phyloP scores from a whole-genome alignment of 1,140 invertebrate genomes.

The Rhyacophila brunnea region DNA sequence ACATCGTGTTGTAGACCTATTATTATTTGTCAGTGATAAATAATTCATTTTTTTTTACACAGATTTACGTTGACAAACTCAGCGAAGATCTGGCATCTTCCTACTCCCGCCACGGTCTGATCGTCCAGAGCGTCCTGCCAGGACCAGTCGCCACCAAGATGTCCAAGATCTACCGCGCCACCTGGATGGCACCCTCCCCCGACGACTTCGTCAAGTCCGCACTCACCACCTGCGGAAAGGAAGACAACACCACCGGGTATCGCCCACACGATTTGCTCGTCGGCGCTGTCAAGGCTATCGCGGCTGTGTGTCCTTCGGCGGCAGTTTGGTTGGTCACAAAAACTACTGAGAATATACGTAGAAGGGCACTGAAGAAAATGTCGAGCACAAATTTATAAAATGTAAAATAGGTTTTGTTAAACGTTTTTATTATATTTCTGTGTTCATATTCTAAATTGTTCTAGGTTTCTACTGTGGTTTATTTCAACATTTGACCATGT shows the following conservation, averaged over 20 bases:
- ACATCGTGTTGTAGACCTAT: no score
- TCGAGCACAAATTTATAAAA: neutral
- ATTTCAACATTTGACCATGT: neutral
- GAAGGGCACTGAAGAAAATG: constrained; percentile 44
- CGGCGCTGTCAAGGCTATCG: constrained; percentile 51
- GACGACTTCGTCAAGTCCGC: constrained; percentile 75
- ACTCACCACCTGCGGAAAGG: constrained; percentile 74
- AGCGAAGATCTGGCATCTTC: constrained; percentile 77
- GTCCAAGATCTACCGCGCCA: constrained; percentile 80
- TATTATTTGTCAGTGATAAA: no score
- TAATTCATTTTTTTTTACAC: constrained; percentile 35
- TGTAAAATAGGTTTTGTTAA: neutral
- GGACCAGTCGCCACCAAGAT: constrained; percentile 92
- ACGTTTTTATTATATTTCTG: neutral
- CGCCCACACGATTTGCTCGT: constrained; percentile 70
- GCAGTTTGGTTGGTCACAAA: constrained; percentile 59
- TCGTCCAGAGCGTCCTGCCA: constrained; percentile 81
- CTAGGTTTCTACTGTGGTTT: neutral
- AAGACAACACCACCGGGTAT: constrained; percentile 74
- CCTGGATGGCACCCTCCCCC: constrained; percentile 77
- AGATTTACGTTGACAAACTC: constrained; percentile 85
- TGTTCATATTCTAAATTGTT: neutral
- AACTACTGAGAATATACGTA: constrained; percentile 62
- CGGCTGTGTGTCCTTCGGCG: constrained; percentile 53
- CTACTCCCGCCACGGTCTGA: constrained; percentile 74